phyloP scores from a whole-genome alignment of 1,140 invertebrate species.

The Drosophila simulans region DNA sequence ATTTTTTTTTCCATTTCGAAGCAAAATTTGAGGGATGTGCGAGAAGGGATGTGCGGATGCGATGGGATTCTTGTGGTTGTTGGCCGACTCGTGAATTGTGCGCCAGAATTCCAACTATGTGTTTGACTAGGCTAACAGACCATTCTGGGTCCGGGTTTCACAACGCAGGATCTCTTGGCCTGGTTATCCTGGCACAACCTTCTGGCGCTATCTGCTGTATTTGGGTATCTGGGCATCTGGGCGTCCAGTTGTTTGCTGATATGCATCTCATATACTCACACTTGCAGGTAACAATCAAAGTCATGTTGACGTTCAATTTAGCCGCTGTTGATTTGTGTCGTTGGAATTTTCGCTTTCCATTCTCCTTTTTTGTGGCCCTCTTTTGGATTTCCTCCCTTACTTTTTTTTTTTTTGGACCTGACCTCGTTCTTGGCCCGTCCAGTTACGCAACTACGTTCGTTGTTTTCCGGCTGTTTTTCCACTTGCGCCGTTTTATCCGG shows the following conservation, averaged over 20 bases:
- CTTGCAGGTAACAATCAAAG: constrained; percentile 66
- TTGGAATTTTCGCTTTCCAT: constrained; percentile 32
- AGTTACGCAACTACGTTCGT: constrained; percentile 63
- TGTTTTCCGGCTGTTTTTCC: constrained; percentile 27
- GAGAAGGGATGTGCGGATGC: not conserved
- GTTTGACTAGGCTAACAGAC: constrained; percentile 44
- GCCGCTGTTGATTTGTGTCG: constrained; percentile 77
- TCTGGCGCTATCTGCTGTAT: constrained; percentile 4
- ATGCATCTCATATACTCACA: constrained; percentile 39
- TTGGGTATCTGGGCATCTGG: not conserved
- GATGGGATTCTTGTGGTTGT: constrained; percentile 36
- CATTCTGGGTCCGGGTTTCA: not conserved
- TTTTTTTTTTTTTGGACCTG: constrained; percentile 22
- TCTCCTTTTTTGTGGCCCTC: constrained; percentile 9
- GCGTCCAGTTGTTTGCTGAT: constrained; percentile 45
- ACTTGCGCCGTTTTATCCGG: constrained; percentile 35
- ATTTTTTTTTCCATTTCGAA: constrained; percentile 29
- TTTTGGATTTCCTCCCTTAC: constrained; percentile 14
- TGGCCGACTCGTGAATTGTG: constrained; percentile 45
- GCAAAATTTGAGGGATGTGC: constrained; percentile 30
- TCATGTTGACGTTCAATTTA: constrained; percentile 79
- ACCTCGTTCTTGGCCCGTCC: constrained; percentile 48
- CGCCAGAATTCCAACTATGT: constrained; percentile 55
- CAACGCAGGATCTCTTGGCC: constrained; percentile 1
- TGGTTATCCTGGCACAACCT: not conserved